Evolutionary conservation across 2,888 invertebrate species (phyloP).

Genomic region (Chloroclystis v-ata): DNA sequence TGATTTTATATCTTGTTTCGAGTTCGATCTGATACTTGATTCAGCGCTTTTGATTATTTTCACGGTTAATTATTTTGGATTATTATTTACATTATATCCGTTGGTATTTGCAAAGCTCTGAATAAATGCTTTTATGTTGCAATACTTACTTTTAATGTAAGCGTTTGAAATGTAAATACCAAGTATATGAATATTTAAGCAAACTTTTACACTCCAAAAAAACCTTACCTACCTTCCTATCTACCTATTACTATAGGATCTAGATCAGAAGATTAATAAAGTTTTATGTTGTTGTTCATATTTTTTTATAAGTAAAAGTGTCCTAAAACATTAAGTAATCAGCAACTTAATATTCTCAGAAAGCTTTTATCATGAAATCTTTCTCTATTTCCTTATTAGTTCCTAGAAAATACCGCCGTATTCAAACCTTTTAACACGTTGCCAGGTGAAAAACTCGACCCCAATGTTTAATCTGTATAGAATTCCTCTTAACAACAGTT

Average conservation of each 20-base stretch:
- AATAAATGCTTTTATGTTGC: too few species aligned
- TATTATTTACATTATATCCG: background rate
- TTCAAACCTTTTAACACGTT: slow-evolving; percentile 1
- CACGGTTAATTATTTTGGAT: slow-evolving; percentile 37
- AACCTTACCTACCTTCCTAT: too few species aligned
- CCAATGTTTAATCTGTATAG: slow-evolving; percentile 20
- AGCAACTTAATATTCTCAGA: too few species aligned
- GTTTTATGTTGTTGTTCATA: too few species aligned
- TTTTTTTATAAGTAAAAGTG: too few species aligned
- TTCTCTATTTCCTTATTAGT: background rate
- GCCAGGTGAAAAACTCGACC: slow-evolving; percentile 6
- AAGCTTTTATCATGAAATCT: background rate
- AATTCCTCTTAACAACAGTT: slow-evolving; percentile 23
- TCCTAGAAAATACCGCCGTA: background rate
- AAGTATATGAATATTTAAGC: too few species aligned
- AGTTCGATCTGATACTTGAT: slow-evolving; percentile 41
- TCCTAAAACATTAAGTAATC: too few species aligned
- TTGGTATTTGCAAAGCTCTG: background rate
- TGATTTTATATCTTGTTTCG: slow-evolving; percentile 26
- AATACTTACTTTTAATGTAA: too few species aligned
- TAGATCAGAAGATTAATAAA: too few species aligned
- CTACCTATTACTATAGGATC: too few species aligned
- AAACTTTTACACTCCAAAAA: too few species aligned
- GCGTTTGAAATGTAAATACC: too few species aligned
- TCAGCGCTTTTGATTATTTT: slow-evolving; percentile 36